phyloP scores from a whole-genome alignment of 1,140 invertebrate genomes.

The Zaprionus tsacasi region DNA sequence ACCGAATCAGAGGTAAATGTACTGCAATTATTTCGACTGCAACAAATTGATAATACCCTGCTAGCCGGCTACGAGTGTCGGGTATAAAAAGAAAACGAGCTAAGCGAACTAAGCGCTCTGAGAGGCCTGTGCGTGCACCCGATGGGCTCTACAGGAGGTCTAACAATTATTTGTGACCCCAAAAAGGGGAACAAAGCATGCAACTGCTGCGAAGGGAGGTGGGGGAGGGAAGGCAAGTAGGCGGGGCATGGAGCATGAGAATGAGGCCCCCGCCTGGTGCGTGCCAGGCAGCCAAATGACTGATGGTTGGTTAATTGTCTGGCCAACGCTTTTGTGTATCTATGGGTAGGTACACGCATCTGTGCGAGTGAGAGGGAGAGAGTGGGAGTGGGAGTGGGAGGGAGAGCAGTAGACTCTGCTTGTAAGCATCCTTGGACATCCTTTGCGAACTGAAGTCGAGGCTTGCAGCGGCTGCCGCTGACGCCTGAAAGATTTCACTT shows the following conservation, averaged over 20 bases:
- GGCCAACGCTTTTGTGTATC: slow-evolving; percentile 72
- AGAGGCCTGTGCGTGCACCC: slow-evolving; percentile 18
- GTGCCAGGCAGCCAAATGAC: slow-evolving; percentile 71
- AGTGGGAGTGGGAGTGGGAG: slow-evolving; percentile 1
- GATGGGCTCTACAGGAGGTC: slow-evolving; percentile 37
- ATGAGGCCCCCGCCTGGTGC: slow-evolving; percentile 54
- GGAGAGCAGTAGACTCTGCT: not conserved
- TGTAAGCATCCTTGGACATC: slow-evolving; percentile 7
- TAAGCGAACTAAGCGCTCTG: not conserved
- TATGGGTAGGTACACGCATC: slow-evolving; percentile 2
- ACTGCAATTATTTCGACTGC: too few relatives aligned
- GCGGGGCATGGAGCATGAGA: slow-evolving; percentile 8
- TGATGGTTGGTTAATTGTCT: slow-evolving; percentile 82
- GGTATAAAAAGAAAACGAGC: slow-evolving; percentile 1
- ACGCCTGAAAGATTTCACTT: slow-evolving; percentile 78
- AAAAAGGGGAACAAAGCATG: slow-evolving; percentile 46
- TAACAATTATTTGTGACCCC: slow-evolving; percentile 55
- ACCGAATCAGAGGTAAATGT: too few relatives aligned
- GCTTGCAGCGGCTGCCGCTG: slow-evolving; percentile 59
- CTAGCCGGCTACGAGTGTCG: too few relatives aligned
- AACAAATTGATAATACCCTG: too few relatives aligned
- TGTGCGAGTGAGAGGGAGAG: not conserved
- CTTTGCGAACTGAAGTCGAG: slow-evolving; percentile 9
- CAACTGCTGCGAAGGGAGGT: slow-evolving; percentile 4
- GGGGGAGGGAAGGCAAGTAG: not conserved